Conservation (phyloP, 2,797 vertebrate genomes). For the Podarcis lilfordi region DNA sequence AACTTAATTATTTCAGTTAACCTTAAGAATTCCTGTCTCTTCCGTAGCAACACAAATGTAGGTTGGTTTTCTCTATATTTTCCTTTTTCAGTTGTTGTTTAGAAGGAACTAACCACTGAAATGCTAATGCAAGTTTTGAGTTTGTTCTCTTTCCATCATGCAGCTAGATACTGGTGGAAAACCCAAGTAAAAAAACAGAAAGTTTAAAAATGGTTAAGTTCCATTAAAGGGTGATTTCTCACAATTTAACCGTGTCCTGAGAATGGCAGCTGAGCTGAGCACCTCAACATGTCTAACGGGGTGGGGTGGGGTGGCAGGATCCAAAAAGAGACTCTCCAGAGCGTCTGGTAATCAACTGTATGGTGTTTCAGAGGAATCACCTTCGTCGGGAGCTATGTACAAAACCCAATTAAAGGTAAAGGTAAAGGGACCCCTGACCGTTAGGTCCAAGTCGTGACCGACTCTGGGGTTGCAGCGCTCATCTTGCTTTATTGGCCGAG, state of each 20-base stretch:
- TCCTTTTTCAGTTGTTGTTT: neutral
- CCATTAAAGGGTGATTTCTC: neutral
- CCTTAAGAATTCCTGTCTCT: neutral
- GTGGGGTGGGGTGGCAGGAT: too few relatives aligned
- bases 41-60: neutral
- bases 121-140: too few relatives aligned
- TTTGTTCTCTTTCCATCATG: neutral
- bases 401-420: too few relatives aligned
- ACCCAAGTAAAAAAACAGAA: neutral
- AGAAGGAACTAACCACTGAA: neutral
- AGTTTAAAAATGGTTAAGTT: neutral
- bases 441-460: too few relatives aligned
- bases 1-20: neutral
- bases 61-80: neutral
- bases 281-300: neutral
- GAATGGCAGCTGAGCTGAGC: neutral
- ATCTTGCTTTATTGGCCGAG: too few relatives aligned
- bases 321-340: too few relatives aligned
- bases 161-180: neutral
- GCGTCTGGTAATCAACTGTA: too few relatives aligned
- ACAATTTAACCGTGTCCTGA: too few relatives aligned
- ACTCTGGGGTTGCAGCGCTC: too few relatives aligned
- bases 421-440: too few relatives aligned
- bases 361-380: too few relatives aligned
- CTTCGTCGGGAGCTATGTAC: too few relatives aligned